Conservation (phyloP, 2,888 invertebrate species). For the Rhynchonema sp. region DNA sequence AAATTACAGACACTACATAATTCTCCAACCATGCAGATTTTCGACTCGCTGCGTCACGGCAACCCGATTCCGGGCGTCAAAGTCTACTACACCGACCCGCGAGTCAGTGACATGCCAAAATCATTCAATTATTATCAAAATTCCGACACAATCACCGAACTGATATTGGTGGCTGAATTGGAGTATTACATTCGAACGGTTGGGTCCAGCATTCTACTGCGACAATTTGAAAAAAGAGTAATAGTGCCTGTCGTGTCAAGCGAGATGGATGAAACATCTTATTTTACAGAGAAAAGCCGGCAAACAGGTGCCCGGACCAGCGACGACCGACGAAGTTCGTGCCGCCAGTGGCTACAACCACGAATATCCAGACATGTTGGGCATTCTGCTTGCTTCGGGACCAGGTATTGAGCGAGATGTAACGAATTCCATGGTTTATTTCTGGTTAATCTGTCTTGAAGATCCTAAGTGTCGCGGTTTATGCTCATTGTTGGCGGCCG, state of each 20-base stretch:
- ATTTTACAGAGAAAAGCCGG: not conserved
- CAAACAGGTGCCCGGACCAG: not conserved
- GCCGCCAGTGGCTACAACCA: constrained; percentile 13
- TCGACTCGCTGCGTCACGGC: constrained; percentile 11
- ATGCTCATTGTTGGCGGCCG: no score
- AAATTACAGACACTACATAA: no score
- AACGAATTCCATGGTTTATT: no score
- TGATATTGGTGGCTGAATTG: constrained; percentile 12
- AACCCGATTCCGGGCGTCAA: constrained; percentile 15
- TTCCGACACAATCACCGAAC: constrained; percentile 11
- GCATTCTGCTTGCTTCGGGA: constrained; percentile 15
- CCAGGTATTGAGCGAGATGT: constrained; percentile 9
- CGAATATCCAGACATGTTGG: constrained; percentile 13
- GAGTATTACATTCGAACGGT: constrained; percentile 13
- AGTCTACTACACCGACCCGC: constrained; percentile 13
- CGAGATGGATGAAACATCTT: not conserved
- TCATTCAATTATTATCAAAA: constrained; percentile 11
- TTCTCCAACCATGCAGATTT: no score
- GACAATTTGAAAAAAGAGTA: no score
- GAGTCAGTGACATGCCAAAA: not conserved
- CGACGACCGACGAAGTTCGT: not conserved
- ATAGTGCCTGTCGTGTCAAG: not conserved
- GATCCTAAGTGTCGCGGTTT: no score
- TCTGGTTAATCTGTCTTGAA: no score
- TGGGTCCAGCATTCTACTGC: not conserved